Percentiles rank a stretch among this genome's conserved stretches.
These are phyloP conservation scores for Ceratoteleas bidentatus DNA, from an alignment of 1,140 invertebrate species.

Conservation along the genomic window DNA sequence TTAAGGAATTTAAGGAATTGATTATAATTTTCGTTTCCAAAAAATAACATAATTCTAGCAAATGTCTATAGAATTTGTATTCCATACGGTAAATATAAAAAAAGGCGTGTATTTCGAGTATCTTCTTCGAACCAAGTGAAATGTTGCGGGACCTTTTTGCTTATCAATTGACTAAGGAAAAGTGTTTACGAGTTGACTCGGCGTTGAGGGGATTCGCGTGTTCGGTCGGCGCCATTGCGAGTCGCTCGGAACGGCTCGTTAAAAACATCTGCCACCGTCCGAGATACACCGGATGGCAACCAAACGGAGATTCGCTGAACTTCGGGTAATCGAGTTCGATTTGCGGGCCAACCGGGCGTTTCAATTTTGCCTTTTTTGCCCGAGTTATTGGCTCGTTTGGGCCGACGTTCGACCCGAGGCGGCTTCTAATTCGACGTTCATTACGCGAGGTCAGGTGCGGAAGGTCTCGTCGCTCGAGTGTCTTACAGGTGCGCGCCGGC, in stretches of 20 bases:
- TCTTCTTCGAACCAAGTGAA: too few relatives aligned
- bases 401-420: too few relatives aligned
- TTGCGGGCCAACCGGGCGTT: slow-evolving; percentile 28
- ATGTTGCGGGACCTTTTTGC: too few relatives aligned
- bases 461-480: slow-evolving; percentile 10
- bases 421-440: slow-evolving; percentile 11
- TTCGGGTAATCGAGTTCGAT: slow-evolving; percentile 24
- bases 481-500: slow-evolving; percentile 26
- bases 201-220: too few relatives aligned
- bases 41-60: too few relatives aligned
- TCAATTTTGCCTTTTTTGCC: slow-evolving; percentile 26
- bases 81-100: too few relatives aligned
- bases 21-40: too few relatives aligned
- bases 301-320: slow-evolving; percentile 23
- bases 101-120: too few relatives aligned
- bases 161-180: too few relatives aligned
- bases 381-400: slow-evolving; percentile 9
- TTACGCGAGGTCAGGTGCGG: slow-evolving; percentile 22
- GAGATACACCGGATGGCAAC: slow-evolving; percentile 36
- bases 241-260: slow-evolving; percentile 55
- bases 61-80: too few relatives aligned
- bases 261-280: slow-evolving; percentile 69
- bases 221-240: slow-evolving; percentile 1
- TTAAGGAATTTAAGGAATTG: too few relatives aligned
- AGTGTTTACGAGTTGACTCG: too few relatives aligned